Conservation (phyloP, 1,140 invertebrate genomes). For the Aphis craccivora region DNA sequence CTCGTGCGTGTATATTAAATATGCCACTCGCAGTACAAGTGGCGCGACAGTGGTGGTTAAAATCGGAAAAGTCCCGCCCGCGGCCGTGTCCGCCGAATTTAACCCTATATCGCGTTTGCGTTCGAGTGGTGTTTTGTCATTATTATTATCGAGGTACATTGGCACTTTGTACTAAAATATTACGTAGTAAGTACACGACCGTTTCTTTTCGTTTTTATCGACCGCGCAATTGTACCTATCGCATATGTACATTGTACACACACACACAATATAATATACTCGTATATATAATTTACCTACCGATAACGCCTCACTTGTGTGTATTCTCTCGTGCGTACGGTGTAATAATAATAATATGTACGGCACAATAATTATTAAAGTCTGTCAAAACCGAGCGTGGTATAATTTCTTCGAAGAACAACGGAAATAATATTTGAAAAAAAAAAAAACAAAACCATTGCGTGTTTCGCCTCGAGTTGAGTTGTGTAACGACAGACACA, state of each 20-base stretch:
- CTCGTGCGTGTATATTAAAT: neutral
- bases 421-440: neutral
- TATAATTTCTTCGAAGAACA: neutral
- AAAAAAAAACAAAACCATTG: neutral
- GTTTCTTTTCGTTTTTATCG: neutral
- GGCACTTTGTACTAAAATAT: neutral
- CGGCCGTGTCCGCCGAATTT: neutral
- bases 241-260: too few species aligned
- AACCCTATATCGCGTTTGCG: neutral
- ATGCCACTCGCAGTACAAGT: neutral
- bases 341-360: neutral
- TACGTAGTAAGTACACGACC: neutral
- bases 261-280: too few species aligned
- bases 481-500: neutral
- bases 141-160: neutral
- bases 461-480: slow-evolving; percentile 3
- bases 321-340: neutral
- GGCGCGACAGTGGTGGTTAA: neutral
- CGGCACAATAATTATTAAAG: neutral
- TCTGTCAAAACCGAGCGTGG: neutral
- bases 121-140: neutral
- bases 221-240: neutral
- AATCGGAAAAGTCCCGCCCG: neutral
- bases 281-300: neutral
- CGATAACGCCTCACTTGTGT: neutral